phyloP scores from a whole-genome alignment of 1,140 invertebrate species.

The Wasmannia auropunctata region DNA sequence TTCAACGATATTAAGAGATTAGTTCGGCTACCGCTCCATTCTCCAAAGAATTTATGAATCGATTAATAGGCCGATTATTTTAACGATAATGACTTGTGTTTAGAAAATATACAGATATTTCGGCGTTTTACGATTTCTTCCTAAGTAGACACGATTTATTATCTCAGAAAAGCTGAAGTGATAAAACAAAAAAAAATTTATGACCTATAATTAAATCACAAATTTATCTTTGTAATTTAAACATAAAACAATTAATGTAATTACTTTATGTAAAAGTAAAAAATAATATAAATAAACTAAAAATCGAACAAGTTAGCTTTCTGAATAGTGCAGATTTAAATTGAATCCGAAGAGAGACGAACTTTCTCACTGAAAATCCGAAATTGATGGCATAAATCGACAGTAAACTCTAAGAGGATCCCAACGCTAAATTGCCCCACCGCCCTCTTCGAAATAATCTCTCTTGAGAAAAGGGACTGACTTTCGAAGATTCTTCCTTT shows the following conservation, averaged over 20 bases:
- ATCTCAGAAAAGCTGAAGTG: not conserved
- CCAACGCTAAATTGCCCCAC: slow-evolving; percentile 66
- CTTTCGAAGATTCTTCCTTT: slow-evolving; percentile 54
- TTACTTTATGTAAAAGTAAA: not conserved
- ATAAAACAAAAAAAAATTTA: not conserved
- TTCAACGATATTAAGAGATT: slow-evolving; percentile 64
- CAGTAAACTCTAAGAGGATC: slow-evolving; percentile 55
- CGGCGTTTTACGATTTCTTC: slow-evolving; percentile 27
- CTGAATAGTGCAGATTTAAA: not conserved
- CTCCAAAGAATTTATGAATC: slow-evolving; percentile 47
- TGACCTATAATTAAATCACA: not conserved
- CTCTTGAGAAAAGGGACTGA: slow-evolving; percentile 51
- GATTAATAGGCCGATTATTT: slow-evolving; percentile 27
- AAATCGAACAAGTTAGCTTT: not conserved
- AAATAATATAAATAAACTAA: not conserved
- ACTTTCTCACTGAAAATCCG: slow-evolving; percentile 29
- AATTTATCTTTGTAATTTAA: not conserved
- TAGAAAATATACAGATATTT: slow-evolving; percentile 26
- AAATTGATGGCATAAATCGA: slow-evolving; percentile 51
- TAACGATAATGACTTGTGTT: slow-evolving; percentile 47
- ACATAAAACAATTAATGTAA: not conserved
- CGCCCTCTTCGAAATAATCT: slow-evolving; percentile 52
- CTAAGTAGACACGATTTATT: not conserved
- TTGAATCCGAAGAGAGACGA: slow-evolving; percentile 1
- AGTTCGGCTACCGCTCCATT: slow-evolving; percentile 64